Base-by-base conservation (phyloP, 2,797 vertebrate species). In the Bovichtus variegatus region DNA sequence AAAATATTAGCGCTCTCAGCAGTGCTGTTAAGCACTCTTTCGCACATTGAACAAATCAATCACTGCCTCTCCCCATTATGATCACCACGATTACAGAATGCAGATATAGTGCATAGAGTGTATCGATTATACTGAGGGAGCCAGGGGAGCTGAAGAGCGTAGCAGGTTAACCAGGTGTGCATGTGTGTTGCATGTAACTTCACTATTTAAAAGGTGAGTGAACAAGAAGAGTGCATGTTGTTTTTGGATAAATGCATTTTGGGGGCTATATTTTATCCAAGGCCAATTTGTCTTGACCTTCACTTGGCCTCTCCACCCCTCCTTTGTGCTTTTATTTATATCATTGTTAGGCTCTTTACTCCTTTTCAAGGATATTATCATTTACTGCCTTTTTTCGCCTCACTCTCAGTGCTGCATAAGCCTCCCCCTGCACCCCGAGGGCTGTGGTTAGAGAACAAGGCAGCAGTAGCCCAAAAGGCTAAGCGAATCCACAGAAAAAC, bases 401-500 rank as follows among this genome's bases (percentile, higher is more conserved):
- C 82, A 74, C 90, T 91, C 76, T 19, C 76, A 60, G 67, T 55
- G 70, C 80, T 72, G 79, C 76, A 81, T 87, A 87, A 90, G 80
- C 87, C 72, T 47, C 71, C 80, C 70, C 70, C 76, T 18, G 65
- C 89, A 92, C 92, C 94, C 93, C 8, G 77, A 90, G 91, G 93
- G 92, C 89, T 89, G 88, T 84, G 91, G 81, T 86, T 84, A 54
- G 83, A 87, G 86, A 92, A 91, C 83, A 89, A 87, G 87, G 89
- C 85, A 87, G 85, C 87, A 80, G 91, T 87, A 87, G 92, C 87
- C 92, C 90, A 89, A 92, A 90, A 92, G 89, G 88, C 90, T 88
- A 86, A 94, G 91, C 88, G 80, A 91, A 94, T 93, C 90, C 85
- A 82, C 92, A 92, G 93, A 94, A 95, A 95, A 96, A 95, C 93